phyloP scores from a whole-genome alignment of 2,888 invertebrate species.

The Didymodactylos carnosus region DNA sequence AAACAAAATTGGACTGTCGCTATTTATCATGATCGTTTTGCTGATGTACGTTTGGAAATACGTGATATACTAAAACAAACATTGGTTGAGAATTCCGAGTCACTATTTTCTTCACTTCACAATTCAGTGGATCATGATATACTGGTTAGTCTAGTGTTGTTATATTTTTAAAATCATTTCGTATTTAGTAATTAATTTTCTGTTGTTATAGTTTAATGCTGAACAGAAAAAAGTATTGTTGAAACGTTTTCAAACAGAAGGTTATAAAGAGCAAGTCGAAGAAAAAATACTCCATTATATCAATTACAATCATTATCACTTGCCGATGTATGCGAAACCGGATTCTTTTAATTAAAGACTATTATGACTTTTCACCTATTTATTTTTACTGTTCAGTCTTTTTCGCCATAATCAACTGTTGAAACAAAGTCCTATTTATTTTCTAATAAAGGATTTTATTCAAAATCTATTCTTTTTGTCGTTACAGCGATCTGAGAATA shows the following conservation, averaged over 20 bases:
- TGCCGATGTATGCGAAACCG: constrained; percentile 35
- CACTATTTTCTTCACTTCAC: constrained; percentile 16
- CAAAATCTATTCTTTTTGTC: too few species aligned
- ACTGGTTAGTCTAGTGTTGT: constrained; percentile 20
- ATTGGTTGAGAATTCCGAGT: constrained; percentile 21
- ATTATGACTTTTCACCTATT: too few species aligned
- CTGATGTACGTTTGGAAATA: constrained; percentile 32
- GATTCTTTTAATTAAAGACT: too few species aligned
- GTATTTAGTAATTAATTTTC: background rate
- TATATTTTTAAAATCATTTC: background rate
- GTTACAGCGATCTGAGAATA: too few species aligned
- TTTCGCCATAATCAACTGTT: too few species aligned
- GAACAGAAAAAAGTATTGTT: constrained; percentile 22
- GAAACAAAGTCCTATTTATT: too few species aligned
- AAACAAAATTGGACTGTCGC: constrained; percentile 30
- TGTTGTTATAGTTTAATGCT: constrained; percentile 19
- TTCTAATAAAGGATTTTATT: too few species aligned
- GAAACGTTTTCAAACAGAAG: constrained; percentile 22
- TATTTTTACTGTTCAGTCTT: too few species aligned
- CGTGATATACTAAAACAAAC: constrained; percentile 28
- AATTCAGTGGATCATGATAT: constrained; percentile 29
- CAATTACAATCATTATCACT: constrained; percentile 33
- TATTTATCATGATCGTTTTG: constrained; percentile 33
- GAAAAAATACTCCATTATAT: constrained; percentile 31
- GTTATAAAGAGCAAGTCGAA: constrained; percentile 29